These are phyloP conservation scores for Oncopeltus fasciatus DNA, from an alignment of 1,140 invertebrate genomes.

Conservation along the genomic window DNA sequence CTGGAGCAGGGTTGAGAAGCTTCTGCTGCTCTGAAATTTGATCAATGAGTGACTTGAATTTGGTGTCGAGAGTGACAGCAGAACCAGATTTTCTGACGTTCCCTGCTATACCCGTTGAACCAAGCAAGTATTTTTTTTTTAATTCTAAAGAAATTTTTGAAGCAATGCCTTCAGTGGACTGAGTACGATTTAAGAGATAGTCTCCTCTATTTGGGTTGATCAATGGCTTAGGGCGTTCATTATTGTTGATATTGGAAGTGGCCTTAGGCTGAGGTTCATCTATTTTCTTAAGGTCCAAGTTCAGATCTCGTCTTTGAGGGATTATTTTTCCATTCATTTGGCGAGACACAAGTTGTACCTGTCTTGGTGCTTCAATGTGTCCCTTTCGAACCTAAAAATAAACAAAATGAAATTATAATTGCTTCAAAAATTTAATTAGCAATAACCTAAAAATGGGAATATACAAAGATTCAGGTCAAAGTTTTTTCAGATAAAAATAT, in stretches of 20 bases:
- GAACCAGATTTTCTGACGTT: conserved; percentile 70
- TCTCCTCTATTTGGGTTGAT: conserved; percentile 46
- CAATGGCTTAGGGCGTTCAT: conserved; percentile 27
- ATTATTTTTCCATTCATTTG: conserved; percentile 21
- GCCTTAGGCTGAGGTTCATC: neutral
- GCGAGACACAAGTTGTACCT: conserved; percentile 21
- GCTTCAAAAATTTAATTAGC: neutral
- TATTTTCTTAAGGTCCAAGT: conserved; percentile 22
- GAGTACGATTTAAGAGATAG: conserved; percentile 61
- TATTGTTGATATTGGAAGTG: conserved; percentile 8
- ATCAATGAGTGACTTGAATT: conserved; percentile 64
- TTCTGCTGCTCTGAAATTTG: conserved; percentile 81
- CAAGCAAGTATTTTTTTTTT: conserved; percentile 67
- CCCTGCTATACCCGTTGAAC: conserved; percentile 41
- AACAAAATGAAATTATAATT: neutral
- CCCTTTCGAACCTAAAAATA: conserved; percentile 17
- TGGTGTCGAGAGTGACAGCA: conserved; percentile 65
- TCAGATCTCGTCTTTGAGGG: conserved; percentile 14
- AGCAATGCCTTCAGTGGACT: conserved; percentile 70
- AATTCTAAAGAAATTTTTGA: conserved; percentile 71
- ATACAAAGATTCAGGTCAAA: too few relatives aligned
- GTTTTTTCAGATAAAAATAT: too few relatives aligned
- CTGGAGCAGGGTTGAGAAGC: conserved; percentile 60
- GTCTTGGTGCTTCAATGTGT: conserved; percentile 23
- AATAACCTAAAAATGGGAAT: too few relatives aligned